A percentile compares a stretch with the other conserved stretches of the same genome.
Conservation (phyloP, 2,797 vertebrate species). For the Onychomys arenicola region DNA sequence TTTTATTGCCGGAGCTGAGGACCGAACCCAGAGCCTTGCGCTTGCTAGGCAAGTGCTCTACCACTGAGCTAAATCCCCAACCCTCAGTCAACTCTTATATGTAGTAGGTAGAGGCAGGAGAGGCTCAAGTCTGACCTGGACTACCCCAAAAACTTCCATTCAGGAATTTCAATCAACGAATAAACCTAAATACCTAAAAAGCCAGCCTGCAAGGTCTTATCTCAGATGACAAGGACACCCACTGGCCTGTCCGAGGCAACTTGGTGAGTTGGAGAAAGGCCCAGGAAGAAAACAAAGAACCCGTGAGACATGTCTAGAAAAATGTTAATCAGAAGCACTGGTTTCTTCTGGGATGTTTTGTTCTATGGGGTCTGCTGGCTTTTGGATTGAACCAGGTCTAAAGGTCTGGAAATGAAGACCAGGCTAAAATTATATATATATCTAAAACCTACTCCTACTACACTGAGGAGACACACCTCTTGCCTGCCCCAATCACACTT, state of each 20-base stretch:
- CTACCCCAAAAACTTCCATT: not conserved
- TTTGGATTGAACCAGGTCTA: not conserved
- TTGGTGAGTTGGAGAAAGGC: not conserved
- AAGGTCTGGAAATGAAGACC: not conserved
- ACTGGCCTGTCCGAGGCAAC: fast-evolving
- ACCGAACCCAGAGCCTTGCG: too few species aligned
- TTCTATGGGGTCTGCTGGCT: not conserved
- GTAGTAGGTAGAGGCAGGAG: not conserved
- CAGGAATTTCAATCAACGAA: conserved; percentile 1
- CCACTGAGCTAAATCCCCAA: too few species aligned
- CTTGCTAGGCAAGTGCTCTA: too few species aligned
- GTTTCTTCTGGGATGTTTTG: not conserved
- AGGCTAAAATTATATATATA: not conserved
- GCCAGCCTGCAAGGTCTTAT: not conserved
- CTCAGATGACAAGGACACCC: not conserved
- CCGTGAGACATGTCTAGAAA: not conserved
- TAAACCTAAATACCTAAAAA: not conserved
- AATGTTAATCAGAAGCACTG: not conserved
- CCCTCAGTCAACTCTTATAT: not conserved
- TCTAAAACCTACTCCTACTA: not conserved
- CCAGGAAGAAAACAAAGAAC: not conserved
- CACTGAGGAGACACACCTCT: not conserved
- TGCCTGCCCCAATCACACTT: fast-evolving
- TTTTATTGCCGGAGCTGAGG: too few species aligned
- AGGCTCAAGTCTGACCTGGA: not conserved